Conservation (phyloP, 2,888 invertebrate genomes). For the Embidobia sp. region DNA sequence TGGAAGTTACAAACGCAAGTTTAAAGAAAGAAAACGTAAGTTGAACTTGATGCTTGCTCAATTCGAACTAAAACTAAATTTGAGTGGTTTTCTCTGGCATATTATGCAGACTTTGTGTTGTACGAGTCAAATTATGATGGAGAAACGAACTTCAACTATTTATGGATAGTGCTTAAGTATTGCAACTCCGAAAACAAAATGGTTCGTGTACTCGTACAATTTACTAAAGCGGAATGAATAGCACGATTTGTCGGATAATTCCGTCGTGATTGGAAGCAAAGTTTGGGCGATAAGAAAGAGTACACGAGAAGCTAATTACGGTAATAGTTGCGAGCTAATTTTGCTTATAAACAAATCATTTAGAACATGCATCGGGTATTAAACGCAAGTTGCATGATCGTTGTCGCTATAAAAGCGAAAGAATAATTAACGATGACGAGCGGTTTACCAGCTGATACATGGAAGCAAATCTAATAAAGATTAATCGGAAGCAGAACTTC, state of each 20-base stretch:
- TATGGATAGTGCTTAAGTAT: no score
- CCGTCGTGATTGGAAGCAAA: slow-evolving; percentile 20
- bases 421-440: slow-evolving; percentile 59
- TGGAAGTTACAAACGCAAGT: no score
- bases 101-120: no score
- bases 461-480: slow-evolving; percentile 62
- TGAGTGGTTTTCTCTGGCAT: no score
- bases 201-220: slow-evolving; percentile 6
- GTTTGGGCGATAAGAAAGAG: slow-evolving; percentile 34
- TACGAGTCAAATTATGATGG: no score
- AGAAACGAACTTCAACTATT: no score
- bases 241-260: slow-evolving; percentile 35
- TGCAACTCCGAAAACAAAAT: neutral
- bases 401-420: slow-evolving; percentile 38
- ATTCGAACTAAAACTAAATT: no score
- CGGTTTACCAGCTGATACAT: slow-evolving; percentile 39
- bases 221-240: slow-evolving; percentile 32
- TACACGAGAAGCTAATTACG: slow-evolving; percentile 51
- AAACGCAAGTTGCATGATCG: slow-evolving; percentile 49
- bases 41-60: no score
- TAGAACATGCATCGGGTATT: slow-evolving; percentile 24
- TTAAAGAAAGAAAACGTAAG: no score
- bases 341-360: slow-evolving; percentile 55
- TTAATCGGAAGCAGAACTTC: slow-evolving; percentile 62
- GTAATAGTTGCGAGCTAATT: slow-evolving; percentile 35